A percentile compares a stretch with the other conserved stretches of the same genome.
Evolutionary conservation across 2,113 vertebrate species (phyloP).

Genomic region (Dolichallabes microphthalmus): DNA sequence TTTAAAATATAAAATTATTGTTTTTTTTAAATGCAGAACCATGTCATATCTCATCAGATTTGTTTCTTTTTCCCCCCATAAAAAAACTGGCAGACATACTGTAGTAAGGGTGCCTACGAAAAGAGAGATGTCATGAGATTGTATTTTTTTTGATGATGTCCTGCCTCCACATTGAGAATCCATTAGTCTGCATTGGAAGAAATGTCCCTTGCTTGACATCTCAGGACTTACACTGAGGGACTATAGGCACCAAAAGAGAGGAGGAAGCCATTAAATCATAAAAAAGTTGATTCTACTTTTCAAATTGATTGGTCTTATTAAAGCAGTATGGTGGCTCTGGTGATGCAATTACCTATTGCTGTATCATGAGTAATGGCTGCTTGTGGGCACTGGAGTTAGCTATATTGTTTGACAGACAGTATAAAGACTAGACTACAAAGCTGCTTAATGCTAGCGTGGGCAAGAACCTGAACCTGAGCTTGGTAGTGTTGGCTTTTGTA

Average conservation of each 20-base stretch:
- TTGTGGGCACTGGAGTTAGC: slow-evolving; percentile 39
- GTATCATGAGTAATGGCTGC: slow-evolving; percentile 40
- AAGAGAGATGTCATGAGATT: slow-evolving; percentile 54
- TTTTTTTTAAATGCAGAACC: not conserved
- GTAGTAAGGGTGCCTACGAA: slow-evolving; percentile 6
- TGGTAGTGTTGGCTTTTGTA: slow-evolving; percentile 55
- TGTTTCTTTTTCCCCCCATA: slow-evolving; percentile 22
- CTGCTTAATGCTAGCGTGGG: slow-evolving; percentile 44
- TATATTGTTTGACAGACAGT: slow-evolving; percentile 51
- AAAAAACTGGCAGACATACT: slow-evolving; percentile 24
- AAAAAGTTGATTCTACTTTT: slow-evolving; percentile 69
- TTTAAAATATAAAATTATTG: not conserved
- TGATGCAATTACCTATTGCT: slow-evolving; percentile 57
- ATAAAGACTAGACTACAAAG: not conserved
- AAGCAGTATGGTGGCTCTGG: slow-evolving; percentile 63
- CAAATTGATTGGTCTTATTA: slow-evolving; percentile 69
- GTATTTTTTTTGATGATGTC: slow-evolving; percentile 57
- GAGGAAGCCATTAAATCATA: slow-evolving; percentile 72
- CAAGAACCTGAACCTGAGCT: slow-evolving; percentile 42
- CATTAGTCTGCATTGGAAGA: slow-evolving; percentile 56
- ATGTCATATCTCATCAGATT: slow-evolving; percentile 11
- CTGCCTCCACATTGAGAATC: slow-evolving; percentile 58
- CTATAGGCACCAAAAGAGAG: slow-evolving; percentile 64
- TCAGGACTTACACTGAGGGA: slow-evolving; percentile 60
- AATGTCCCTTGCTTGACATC: slow-evolving; percentile 41